Base-by-base conservation (phyloP, 2,888 invertebrate genomes). In the Mesorhabditis spiculigera region DNA sequence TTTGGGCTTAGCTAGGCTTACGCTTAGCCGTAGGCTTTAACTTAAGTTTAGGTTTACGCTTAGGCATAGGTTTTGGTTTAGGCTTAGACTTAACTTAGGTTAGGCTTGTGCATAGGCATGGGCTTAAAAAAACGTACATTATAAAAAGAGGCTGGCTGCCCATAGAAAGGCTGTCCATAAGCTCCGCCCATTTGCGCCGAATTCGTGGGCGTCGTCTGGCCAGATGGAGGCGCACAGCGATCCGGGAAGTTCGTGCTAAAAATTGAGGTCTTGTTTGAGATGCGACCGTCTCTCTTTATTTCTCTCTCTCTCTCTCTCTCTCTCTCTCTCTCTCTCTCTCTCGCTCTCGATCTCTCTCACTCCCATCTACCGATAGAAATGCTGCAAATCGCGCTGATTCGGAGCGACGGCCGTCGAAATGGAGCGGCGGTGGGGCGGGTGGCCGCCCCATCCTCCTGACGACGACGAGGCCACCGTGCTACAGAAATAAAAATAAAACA, bases 331-430 rank as follows among this genome's bases (percentile, higher is more conserved):
- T 10, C 58, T 1, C 1, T 50, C 8, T 50, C n/a, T 10, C 8
- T 50, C 58, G 2, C 58, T 10, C n/a, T 13, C 8, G 8, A 1
- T 50, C 58, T n/a, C 58, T n/a, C n/a, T n/a, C 58, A 10, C n/a
- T 13, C n/a, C 1, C 58, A 50, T 3, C n/a, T 71, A 61, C 64
- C 72, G 75, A 73, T 75, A 75, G 67, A 73, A 75, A 4, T 68
- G 67, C 62, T 72, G 67, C 16, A 75, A 69, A 62, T 75, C 70
- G 42, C 75, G 69, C 43, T 70, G 63, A 68, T 64, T 71, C 5
- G 75, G 77, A 3, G 69, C 68, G n/a, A 72, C 72, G 43, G 74
- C 72, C 4, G 77, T 77, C 8, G 77, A 77, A 43, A 75, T 75
- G 3, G 75, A 75, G 45, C 77, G 62, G 68, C 76, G 61, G 13